phyloP scores from a whole-genome alignment of 2,113 vertebrate species.

The Carassius auratus region DNA sequence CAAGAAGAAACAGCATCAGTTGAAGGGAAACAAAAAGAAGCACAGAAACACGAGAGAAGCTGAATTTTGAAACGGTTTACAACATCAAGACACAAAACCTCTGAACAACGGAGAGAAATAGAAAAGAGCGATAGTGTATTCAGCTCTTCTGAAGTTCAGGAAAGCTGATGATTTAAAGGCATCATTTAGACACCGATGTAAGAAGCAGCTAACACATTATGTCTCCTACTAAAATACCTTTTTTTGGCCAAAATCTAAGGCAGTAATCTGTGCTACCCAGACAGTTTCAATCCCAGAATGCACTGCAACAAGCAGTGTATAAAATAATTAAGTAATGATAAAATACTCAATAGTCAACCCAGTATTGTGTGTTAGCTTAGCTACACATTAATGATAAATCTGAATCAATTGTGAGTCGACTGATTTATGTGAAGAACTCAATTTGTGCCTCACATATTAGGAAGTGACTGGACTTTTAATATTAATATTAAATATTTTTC shows the following conservation, averaged over 20 bases:
- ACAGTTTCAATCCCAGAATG: background rate
- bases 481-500: no score
- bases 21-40: background rate
- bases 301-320: background rate
- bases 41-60: background rate
- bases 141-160: background rate
- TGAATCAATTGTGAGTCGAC: background rate
- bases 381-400: background rate
- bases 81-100: background rate
- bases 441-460: no score
- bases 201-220: background rate
- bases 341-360: no score
- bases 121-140: background rate
- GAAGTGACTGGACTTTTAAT: no score
- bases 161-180: background rate
- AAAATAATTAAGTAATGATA: no score
- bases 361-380: background rate
- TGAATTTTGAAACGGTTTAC: background rate
- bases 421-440: no score
- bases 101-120: background rate
- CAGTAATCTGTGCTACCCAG: background rate
- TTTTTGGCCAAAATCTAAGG: background rate
- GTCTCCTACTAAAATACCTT: background rate
- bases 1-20: conserved; percentile 20
- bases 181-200: background rate